Conservation (phyloP, 2,888 invertebrate species). For the Acanthosepion esculentum region DNA sequence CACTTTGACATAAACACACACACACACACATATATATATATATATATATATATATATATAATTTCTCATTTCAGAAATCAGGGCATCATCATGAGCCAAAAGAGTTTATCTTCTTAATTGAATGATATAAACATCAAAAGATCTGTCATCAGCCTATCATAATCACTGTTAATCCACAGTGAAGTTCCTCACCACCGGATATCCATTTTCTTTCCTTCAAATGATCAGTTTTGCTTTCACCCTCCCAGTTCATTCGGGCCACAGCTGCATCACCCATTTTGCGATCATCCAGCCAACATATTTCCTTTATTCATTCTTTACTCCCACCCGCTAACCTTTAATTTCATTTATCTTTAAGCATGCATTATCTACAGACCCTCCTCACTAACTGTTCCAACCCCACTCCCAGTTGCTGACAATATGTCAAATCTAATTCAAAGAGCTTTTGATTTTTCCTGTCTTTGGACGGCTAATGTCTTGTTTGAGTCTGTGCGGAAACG, state of each 20-base stretch:
- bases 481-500: not conserved
- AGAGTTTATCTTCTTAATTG: constrained; percentile 33
- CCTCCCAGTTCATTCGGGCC: not conserved
- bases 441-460: not conserved
- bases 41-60: no score
- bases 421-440: not conserved
- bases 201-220: not conserved
- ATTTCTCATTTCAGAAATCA: no score
- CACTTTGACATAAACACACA: no score
- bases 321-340: not conserved
- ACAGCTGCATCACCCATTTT: not conserved
- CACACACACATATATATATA: no score
- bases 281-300: not conserved
- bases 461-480: no score
- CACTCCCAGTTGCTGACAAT: not conserved
- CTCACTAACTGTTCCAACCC: not conserved
- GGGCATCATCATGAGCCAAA: not conserved
- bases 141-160: not conserved
- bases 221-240: not conserved
- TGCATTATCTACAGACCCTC: not conserved
- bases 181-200: not conserved
- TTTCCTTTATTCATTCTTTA: not conserved
- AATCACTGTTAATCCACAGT: constrained; percentile 17
- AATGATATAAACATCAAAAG: not conserved
- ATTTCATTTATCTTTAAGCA: not conserved